These are phyloP conservation scores for Acrobeloides nanus DNA, from an alignment of 2,888 invertebrate species.

Conservation along the genomic window DNA sequence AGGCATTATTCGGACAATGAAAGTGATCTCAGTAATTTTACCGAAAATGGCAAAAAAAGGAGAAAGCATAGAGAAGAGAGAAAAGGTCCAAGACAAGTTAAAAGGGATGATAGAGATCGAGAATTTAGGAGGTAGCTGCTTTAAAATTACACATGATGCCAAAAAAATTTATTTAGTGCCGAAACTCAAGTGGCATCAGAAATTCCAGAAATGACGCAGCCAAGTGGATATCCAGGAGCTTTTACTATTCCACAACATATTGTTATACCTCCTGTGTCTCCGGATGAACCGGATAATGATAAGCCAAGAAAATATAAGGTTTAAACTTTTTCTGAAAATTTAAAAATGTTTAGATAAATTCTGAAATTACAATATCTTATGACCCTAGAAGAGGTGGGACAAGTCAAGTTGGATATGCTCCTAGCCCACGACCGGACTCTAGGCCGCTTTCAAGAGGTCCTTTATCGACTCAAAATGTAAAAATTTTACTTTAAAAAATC, in stretches of 20 bases:
- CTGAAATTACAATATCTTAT: constrained; percentile 52
- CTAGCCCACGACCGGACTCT: too few species aligned
- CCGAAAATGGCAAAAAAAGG: background rate
- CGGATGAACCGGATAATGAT: constrained; percentile 31
- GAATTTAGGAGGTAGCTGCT: background rate
- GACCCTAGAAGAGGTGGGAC: constrained; percentile 37
- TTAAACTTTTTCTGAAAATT: constrained; percentile 19
- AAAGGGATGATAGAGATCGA: constrained; percentile 5
- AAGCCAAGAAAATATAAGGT: constrained; percentile 40
- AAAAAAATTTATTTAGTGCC: constrained; percentile 13
- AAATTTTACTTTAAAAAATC: too few species aligned
- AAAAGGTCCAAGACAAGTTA: constrained; percentile 13
- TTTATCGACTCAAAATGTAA: too few species aligned
- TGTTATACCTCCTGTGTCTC: constrained; percentile 40
- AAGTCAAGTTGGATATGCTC: too few species aligned
- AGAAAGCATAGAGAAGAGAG: background rate
- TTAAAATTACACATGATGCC: background rate
- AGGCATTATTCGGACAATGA: constrained; percentile 4
- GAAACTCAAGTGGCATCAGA: constrained; percentile 15
- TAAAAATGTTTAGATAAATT: constrained; percentile 52
- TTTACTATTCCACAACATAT: constrained; percentile 38
- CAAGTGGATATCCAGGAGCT: constrained; percentile 7
- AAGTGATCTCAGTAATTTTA: constrained; percentile 1
- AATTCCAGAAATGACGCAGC: constrained; percentile 12
- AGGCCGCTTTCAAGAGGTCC: too few species aligned